Percentiles rank a stretch among this genome's conserved stretches.
Evolutionary conservation across 2,888 invertebrate genomes (phyloP).

Genomic region (Buathra laborator): DNA sequence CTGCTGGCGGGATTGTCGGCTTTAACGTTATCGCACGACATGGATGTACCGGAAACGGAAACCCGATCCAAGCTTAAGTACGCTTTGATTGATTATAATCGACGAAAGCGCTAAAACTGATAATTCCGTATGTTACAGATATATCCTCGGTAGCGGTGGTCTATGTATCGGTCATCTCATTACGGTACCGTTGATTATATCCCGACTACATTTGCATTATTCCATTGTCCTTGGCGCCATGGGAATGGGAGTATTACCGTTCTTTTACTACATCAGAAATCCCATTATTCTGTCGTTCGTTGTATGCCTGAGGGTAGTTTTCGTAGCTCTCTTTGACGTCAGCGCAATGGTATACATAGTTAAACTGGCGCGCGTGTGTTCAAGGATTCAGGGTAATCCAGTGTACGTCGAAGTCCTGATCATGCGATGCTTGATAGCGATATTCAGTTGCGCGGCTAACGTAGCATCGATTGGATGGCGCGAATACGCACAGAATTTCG

Average conservation of each 20-base stretch:
- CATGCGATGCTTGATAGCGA: conserved; percentile 37
- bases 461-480: conserved; percentile 49
- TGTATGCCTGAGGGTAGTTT: conserved; percentile 52
- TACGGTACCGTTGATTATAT: conserved; percentile 56
- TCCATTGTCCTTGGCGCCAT: conserved; percentile 64
- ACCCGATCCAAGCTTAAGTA: conserved; percentile 54
- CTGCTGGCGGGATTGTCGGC: conserved; percentile 61
- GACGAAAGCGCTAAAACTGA: conserved; percentile 1
- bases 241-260: conserved; percentile 58
- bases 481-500: conserved; percentile 16
- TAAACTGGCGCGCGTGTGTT: conserved; percentile 53
- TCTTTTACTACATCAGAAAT: conserved; percentile 56
- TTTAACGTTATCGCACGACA: conserved; percentile 54
- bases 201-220: conserved; percentile 57
- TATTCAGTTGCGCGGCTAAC: conserved; percentile 55
- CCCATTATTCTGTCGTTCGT: conserved; percentile 32
- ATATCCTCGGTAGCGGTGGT: conserved; percentile 31
- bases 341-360: conserved; percentile 50
- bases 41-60: conserved; percentile 49
- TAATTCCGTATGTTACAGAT: conserved; percentile 32
- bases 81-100: conserved; percentile 14
- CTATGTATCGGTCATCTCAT: conserved; percentile 57
- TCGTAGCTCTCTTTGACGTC: conserved; percentile 60
- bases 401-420: conserved; percentile 46
- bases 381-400: conserved; percentile 53